Conservation (phyloP, 1,140 invertebrate genomes). For the Prorops nasuta region DNA sequence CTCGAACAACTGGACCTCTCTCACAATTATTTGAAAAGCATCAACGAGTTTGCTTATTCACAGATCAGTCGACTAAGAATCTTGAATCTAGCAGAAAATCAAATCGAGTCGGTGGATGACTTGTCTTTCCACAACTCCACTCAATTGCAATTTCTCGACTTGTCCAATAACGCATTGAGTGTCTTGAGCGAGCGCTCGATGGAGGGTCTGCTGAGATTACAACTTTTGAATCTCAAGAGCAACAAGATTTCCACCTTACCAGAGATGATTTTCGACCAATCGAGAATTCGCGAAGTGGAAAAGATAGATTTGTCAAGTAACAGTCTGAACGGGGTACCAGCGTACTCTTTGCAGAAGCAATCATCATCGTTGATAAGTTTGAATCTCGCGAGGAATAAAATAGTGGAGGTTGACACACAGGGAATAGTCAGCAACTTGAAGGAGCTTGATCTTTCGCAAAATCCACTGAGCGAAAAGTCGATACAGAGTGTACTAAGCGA, state of each 20-base stretch:
- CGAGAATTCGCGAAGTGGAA: conserved; percentile 75
- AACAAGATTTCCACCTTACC: conserved; percentile 76
- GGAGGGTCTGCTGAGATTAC: conserved; percentile 75
- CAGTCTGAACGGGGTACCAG: conserved; percentile 74
- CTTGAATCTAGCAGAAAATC: conserved; percentile 71
- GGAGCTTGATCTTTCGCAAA: conserved; percentile 80
- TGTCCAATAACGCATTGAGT: conserved; percentile 74
- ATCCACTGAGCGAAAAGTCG: conserved; percentile 74
- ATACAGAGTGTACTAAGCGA: conserved; percentile 77
- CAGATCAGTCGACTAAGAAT: conserved; percentile 70
- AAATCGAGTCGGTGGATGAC: conserved; percentile 77
- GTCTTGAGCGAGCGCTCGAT: conserved; percentile 76
- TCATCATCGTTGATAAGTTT: conserved; percentile 77
- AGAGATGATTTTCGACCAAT: conserved; percentile 80
- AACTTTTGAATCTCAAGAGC: conserved; percentile 71
- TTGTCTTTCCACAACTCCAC: conserved; percentile 88
- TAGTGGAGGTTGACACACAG: conserved; percentile 76
- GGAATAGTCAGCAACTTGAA: conserved; percentile 87
- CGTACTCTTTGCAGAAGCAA: conserved; percentile 76
- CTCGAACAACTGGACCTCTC: conserved; percentile 75
- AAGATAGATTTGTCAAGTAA: conserved; percentile 79
- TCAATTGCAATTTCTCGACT: conserved; percentile 76
- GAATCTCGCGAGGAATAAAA: conserved; percentile 76
- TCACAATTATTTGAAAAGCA: conserved; percentile 70
- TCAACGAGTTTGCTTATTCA: conserved; percentile 83